Conservation (phyloP, 2,888 invertebrate genomes). For the Amblyjoppa fuscipennis region DNA sequence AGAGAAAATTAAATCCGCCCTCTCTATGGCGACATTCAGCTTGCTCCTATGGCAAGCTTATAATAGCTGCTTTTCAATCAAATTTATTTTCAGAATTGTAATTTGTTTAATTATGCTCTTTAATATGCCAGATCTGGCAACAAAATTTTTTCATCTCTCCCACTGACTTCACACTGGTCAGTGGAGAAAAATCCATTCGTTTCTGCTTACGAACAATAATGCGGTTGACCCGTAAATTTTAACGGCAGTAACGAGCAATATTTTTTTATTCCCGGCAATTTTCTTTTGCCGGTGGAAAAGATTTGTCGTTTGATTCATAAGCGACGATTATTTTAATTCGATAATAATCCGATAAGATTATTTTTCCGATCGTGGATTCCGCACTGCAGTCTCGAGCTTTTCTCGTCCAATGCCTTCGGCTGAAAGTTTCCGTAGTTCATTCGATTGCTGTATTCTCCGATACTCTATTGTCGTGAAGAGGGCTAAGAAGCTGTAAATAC, state of each 20-base stretch:
- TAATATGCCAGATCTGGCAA: neutral
- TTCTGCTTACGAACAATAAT: neutral
- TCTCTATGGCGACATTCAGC: conserved; percentile 14
- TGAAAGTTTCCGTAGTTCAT: neutral
- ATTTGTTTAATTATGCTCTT: neutral
- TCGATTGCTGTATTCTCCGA: neutral
- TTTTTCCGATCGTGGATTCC: neutral
- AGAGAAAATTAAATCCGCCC: conserved; percentile 61
- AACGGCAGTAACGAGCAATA: neutral
- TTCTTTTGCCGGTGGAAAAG: neutral
- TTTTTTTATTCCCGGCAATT: neutral
- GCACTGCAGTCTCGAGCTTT: neutral
- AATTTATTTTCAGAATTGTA: neutral
- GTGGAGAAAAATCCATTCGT: neutral
- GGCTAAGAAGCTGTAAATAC: conserved; percentile 31
- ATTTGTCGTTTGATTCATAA: neutral
- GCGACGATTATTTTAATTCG: neutral
- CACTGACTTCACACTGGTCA: neutral
- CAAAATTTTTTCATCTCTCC: neutral
- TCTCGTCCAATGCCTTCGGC: neutral
- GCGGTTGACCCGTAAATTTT: neutral
- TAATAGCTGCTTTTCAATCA: conserved; percentile 1
- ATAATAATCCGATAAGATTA: neutral
- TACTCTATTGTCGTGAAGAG: conserved; percentile 18
- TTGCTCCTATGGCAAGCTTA: conserved; percentile 16